Evolutionary conservation across 2,888 invertebrate genomes (phyloP).

Genomic region (Monopis laevigella): DNA sequence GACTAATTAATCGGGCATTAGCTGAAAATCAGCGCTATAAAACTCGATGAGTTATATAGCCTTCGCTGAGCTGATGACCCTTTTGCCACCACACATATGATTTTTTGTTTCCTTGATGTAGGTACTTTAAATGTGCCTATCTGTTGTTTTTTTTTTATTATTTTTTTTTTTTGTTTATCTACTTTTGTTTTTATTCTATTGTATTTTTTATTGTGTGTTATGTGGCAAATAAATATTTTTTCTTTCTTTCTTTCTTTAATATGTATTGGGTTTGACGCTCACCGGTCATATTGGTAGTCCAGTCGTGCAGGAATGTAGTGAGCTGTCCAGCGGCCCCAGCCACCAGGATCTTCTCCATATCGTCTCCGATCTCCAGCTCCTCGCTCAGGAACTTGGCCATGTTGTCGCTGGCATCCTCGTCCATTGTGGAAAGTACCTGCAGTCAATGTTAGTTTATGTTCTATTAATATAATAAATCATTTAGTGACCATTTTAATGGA

Average conservation of each 20-base stretch:
- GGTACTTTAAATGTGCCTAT: neutral
- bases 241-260: neutral
- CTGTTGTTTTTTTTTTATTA: neutral
- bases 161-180: neutral
- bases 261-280: constrained; percentile 18
- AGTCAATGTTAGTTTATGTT: too few species aligned
- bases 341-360: constrained; percentile 87
- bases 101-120: too few species aligned
- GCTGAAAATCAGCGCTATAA: too few species aligned
- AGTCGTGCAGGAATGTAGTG: constrained; percentile 93
- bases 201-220: neutral
- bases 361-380: constrained; percentile 81
- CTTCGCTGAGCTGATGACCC: too few species aligned
- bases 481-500: too few species aligned
- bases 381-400: constrained; percentile 72
- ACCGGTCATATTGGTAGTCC: constrained; percentile 77
- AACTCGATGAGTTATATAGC: too few species aligned
- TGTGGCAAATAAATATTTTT: neutral
- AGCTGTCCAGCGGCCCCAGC: constrained; percentile 82
- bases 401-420: constrained; percentile 21
- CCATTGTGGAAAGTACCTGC: constrained; percentile 30
- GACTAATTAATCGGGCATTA: too few species aligned
- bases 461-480: too few species aligned
- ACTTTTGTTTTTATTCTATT: neutral
- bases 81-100: too few species aligned